phyloP scores from a whole-genome alignment of 64 coral and sea anemone species.

The Montipora sp. region DNA sequence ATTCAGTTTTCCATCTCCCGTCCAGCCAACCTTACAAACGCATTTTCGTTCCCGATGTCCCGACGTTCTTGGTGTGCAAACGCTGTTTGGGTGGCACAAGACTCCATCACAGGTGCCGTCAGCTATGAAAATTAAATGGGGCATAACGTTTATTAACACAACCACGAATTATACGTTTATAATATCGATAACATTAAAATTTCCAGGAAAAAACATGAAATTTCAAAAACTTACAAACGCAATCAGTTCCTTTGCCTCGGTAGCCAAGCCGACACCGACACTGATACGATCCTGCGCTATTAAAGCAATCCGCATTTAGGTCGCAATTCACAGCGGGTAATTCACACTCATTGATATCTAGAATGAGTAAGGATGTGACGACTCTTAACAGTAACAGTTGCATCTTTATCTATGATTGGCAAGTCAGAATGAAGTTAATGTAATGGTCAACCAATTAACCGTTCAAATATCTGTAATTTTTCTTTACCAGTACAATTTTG shows the following conservation, averaged over 20 bases:
- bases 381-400: too few species aligned
- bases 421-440: too few species aligned
- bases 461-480: too few species aligned
- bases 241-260: slow-evolving; percentile 75
- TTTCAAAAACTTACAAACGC: slow-evolving; percentile 58
- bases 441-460: too few species aligned
- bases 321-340: slow-evolving; percentile 44
- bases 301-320: slow-evolving; percentile 74
- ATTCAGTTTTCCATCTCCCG: slow-evolving; percentile 29
- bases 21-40: slow-evolving; percentile 39
- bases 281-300: slow-evolving; percentile 70
- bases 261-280: slow-evolving; percentile 82
- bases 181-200: too few species aligned
- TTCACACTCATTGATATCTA: slow-evolving; percentile 84
- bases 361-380: too few species aligned
- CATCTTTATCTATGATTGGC: too few species aligned
- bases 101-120: slow-evolving; percentile 74
- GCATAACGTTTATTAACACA: too few species aligned
- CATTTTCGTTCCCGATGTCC: slow-evolving; percentile 23
- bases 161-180: too few species aligned
- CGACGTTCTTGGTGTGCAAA: slow-evolving; percentile 21
- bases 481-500: slow-evolving; percentile 19
- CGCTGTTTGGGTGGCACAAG: slow-evolving; percentile 40
- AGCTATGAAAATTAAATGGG: background rate
- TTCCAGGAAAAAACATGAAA: too few species aligned